These are phyloP conservation scores for Ara ararauna DNA, from an alignment of 2,797 vertebrate genomes.

Conservation along the genomic window DNA sequence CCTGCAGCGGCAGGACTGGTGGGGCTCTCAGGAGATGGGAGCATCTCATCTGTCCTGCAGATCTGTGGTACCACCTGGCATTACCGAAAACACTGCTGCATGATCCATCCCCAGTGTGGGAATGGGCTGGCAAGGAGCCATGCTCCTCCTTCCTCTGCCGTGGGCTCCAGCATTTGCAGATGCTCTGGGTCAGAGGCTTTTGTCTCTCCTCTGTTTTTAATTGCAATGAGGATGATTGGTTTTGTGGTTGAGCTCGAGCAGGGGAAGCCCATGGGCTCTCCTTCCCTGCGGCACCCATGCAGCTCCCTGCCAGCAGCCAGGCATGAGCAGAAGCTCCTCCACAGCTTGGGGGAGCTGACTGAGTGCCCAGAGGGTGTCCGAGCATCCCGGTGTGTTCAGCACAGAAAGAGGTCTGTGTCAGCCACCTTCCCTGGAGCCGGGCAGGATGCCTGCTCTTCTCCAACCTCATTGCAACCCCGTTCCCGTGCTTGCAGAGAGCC, in stretches of 20 bases:
- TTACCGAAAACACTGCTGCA: background rate
- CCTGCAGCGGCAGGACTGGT: background rate
- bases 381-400: background rate
- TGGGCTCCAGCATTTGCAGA: background rate
- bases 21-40: background rate
- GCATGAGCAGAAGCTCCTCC: background rate
- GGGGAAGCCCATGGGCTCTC: background rate
- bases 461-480: background rate
- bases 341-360: accelerated
- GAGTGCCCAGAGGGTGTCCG: background rate
- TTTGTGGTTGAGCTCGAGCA: background rate
- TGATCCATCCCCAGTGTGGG: background rate
- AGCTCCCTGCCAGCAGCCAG: background rate
- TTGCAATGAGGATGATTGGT: background rate
- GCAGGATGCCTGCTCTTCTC: background rate
- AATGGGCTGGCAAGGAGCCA: background rate
- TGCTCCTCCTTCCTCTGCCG: background rate
- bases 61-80: background rate
- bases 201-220: background rate
- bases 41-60: background rate
- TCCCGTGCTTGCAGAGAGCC: background rate
- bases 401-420: background rate
- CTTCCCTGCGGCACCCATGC: background rate
- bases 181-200: background rate
- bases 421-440: background rate